Evolutionary conservation across 2,797 vertebrate genomes (phyloP).

Genomic region (Furcifer pardalis): DNA sequence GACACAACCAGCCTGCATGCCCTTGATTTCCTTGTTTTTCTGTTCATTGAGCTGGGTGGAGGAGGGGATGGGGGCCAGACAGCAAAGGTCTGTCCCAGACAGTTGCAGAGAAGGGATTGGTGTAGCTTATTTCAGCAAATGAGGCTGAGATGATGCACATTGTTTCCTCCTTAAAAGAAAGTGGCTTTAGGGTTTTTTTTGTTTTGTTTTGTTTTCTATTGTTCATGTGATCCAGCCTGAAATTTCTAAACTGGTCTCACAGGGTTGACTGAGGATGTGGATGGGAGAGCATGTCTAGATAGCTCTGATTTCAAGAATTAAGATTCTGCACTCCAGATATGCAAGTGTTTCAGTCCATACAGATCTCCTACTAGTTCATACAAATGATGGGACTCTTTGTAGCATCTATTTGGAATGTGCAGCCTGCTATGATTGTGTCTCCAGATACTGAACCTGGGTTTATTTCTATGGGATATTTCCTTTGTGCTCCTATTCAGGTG

Average conservation of each 20-base stretch:
- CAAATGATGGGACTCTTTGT: not conserved
- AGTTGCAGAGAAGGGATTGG: not conserved
- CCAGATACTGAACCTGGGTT: not conserved
- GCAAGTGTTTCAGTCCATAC: not conserved
- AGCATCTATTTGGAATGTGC: too few species aligned
- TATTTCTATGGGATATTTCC: not conserved
- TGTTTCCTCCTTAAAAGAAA: not conserved
- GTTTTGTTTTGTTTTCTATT: not conserved
- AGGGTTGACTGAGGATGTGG: not conserved
- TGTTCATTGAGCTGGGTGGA: conserved; percentile 11
- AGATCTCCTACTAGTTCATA: not conserved
- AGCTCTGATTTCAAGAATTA: not conserved
- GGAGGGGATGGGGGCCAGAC: conserved; percentile 1
- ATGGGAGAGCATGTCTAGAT: not conserved
- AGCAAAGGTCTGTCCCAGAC: not conserved
- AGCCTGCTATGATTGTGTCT: not conserved
- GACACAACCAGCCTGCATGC: conserved; percentile 7
- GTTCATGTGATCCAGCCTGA: not conserved
- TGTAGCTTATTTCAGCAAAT: not conserved
- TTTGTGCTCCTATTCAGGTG: not conserved
- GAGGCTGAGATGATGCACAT: not conserved
- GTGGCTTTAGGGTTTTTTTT: too few species aligned
- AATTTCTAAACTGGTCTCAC: not conserved
- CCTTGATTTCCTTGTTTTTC: conserved; percentile 34
- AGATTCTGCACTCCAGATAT: not conserved